Evolutionary conservation across 2,797 vertebrate genomes (phyloP).

Genomic region (Protonibea diacanthus): DNA sequence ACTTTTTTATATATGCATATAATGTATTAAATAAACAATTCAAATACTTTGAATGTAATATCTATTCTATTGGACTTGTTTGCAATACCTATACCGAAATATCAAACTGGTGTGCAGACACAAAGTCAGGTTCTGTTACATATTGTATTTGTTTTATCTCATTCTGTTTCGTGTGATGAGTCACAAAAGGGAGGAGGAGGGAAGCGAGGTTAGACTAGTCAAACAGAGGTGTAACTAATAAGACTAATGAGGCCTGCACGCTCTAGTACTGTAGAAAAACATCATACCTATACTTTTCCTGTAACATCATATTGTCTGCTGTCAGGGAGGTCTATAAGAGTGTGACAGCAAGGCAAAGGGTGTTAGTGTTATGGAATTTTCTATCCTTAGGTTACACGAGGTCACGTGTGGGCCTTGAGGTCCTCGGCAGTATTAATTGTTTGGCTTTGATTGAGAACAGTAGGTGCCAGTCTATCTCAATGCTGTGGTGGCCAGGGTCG

Average conservation of each 20-base stretch:
- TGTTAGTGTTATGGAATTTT: no score
- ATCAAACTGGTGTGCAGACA: background rate
- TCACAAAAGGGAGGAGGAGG: background rate
- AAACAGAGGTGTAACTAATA: slow-evolving; percentile 2
- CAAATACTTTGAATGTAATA: slow-evolving; percentile 1
- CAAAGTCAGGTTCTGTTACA: background rate
- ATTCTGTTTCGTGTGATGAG: background rate
- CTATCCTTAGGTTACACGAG: no score
- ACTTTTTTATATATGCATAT: background rate
- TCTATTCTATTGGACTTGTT: background rate
- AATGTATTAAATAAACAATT: background rate
- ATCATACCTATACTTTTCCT: no score
- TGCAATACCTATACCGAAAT: background rate
- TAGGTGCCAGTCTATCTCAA: no score
- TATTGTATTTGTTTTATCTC: background rate
- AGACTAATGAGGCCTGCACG: background rate
- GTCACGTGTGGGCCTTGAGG: no score
- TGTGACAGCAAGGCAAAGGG: background rate
- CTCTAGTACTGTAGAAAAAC: background rate
- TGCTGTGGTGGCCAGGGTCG: no score
- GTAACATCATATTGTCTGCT: background rate
- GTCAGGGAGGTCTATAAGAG: background rate
- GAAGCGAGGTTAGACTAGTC: slow-evolving; percentile 8
- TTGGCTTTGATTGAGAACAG: no score
- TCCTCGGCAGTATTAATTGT: no score